Evolutionary conservation across 1,140 invertebrate species (phyloP).

Genomic region (Yoshiicerus persimilis): DNA sequence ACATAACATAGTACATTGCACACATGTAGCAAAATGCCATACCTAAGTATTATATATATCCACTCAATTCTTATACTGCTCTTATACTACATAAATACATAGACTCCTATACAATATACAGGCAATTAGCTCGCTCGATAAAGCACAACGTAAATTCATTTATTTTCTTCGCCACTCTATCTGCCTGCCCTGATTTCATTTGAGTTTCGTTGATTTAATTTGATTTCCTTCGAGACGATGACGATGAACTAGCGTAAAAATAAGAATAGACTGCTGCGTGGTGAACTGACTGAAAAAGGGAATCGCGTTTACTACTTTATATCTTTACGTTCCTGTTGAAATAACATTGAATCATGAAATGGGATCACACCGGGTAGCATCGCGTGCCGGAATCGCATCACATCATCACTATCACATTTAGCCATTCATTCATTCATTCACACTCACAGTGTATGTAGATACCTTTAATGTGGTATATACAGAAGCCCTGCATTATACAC

Average conservation of each 20-base stretch:
- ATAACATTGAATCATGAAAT: conserved; percentile 23
- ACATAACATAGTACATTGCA: not conserved
- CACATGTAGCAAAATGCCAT: not conserved
- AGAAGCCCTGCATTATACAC: not conserved
- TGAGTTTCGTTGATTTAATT: conserved; percentile 10
- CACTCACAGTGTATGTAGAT: not conserved
- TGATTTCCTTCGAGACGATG: conserved; percentile 19
- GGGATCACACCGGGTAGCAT: conserved; percentile 24
- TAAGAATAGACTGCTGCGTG: conserved; percentile 15
- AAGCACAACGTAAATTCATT: conserved; percentile 20
- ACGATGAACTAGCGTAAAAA: not conserved
- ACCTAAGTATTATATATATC: too few relatives aligned
- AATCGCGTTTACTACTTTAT: conserved; percentile 9
- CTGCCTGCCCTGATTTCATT: not conserved
- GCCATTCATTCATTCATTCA: conserved; percentile 4
- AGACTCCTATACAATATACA: not conserved
- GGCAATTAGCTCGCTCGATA: conserved; percentile 18
- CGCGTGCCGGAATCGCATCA: conserved; percentile 37
- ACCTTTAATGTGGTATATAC: not conserved
- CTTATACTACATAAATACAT: not conserved
- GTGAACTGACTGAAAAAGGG: not conserved
- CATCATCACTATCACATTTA: conserved; percentile 5
- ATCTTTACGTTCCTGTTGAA: not conserved
- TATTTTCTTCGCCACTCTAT: conserved; percentile 22
- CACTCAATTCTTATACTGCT: not conserved